Evolutionary conservation across 2,113 vertebrate genomes (phyloP).

Genomic region (Recurvirostra avosetta): DNA sequence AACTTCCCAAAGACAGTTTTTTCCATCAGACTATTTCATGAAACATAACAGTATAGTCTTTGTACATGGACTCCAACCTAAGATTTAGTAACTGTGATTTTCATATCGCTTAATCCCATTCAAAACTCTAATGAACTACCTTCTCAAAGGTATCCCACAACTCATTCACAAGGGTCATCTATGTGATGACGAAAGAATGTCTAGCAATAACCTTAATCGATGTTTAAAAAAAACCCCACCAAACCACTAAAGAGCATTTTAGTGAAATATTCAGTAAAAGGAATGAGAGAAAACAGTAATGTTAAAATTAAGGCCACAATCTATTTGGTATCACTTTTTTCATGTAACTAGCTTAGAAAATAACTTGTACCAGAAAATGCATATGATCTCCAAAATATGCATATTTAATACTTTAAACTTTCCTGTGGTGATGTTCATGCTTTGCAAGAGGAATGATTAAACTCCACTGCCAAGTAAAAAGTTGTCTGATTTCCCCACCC

Average conservation of each 20-base stretch:
- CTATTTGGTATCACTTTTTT: background rate
- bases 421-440: no score
- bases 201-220: background rate
- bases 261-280: background rate
- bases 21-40: background rate
- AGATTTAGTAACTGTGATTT: constrained; percentile 34
- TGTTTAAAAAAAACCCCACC: background rate
- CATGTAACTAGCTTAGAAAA: background rate
- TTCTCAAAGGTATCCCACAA: background rate
- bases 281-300: background rate
- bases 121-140: background rate
- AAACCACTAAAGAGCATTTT: background rate
- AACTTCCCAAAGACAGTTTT: background rate
- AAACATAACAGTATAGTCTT: background rate
- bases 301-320: background rate
- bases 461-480: background rate
- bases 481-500: background rate
- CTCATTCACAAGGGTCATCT: constrained; percentile 6
- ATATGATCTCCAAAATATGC: background rate
- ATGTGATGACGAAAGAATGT: background rate
- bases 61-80: background rate
- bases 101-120: background rate
- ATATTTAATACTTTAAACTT: background rate
- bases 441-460: background rate
- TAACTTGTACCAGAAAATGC: background rate